These are phyloP conservation scores for Tortricodes alternella DNA, from an alignment of 2,888 invertebrate genomes.

Conservation along the genomic window DNA sequence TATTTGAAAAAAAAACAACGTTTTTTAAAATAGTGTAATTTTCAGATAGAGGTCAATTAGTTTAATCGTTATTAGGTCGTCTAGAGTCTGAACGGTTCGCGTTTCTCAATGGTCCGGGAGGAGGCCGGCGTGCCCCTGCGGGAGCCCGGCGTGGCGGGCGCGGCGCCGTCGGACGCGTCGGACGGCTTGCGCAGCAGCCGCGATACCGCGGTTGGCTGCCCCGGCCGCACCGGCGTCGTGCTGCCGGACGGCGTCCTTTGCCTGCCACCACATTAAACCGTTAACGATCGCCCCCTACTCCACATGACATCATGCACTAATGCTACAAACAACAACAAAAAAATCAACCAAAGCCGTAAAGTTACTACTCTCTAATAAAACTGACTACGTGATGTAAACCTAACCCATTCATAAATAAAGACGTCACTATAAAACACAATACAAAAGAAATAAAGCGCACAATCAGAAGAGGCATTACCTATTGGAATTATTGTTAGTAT, in stretches of 20 bases:
- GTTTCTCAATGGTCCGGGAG: slow-evolving; percentile 78
- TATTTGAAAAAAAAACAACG: slow-evolving; percentile 24
- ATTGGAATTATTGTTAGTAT: slow-evolving; percentile 76
- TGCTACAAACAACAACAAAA: slow-evolving; percentile 17
- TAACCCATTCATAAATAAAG: slow-evolving; percentile 23
- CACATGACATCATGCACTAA: slow-evolving; percentile 35
- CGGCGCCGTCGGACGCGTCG: slow-evolving; percentile 86
- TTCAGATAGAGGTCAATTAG: slow-evolving; percentile 31
- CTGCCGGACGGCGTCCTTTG: slow-evolving; percentile 90
- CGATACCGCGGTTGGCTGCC: slow-evolving; percentile 84
- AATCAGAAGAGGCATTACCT: slow-evolving; percentile 61
- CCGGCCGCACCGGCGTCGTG: slow-evolving; percentile 86
- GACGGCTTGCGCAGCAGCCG: slow-evolving; percentile 86
- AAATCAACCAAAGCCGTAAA: slow-evolving; percentile 22
- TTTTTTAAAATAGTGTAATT: slow-evolving; percentile 36
- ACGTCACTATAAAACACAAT: slow-evolving; percentile 36
- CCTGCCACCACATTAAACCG: slow-evolving; percentile 62
- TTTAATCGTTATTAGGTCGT: slow-evolving; percentile 44
- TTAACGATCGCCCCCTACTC: slow-evolving; percentile 32
- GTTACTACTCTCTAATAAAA: slow-evolving; percentile 2
- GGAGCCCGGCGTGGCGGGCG: slow-evolving; percentile 70
- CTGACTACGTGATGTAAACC: not conserved
- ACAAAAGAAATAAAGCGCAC: slow-evolving; percentile 40
- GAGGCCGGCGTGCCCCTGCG: slow-evolving; percentile 69
- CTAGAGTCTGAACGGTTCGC: slow-evolving; percentile 90